Percentiles rank a stretch among this genome's conserved stretches.
Evolutionary conservation across 2,113 vertebrate species (phyloP).

Genomic region (western clawed frog (Xenopus tropicalis)): DNA sequence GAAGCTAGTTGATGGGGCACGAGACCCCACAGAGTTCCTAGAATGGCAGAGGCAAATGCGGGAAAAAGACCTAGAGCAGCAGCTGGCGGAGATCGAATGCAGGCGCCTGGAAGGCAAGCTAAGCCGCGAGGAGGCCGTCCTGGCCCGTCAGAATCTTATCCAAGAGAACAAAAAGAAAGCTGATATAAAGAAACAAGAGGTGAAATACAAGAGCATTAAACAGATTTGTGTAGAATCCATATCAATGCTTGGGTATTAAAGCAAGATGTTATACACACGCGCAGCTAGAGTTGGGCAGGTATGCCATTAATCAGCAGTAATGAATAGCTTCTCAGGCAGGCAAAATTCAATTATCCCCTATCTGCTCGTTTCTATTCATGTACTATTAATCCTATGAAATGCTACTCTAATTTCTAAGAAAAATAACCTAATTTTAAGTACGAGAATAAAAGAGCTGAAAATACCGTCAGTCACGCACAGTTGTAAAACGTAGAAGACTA

Average conservation of each 20-base stretch:
- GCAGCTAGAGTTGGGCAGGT: neutral
- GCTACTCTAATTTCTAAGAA: constrained; percentile 23
- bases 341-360: constrained; percentile 19
- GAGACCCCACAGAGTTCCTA: constrained; percentile 75
- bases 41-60: constrained; percentile 81
- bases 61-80: constrained; percentile 69
- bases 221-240: constrained; percentile 10
- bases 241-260: neutral
- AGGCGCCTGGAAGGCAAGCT: constrained; percentile 73
- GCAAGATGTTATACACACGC: constrained; percentile 11
- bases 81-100: constrained; percentile 63
- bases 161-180: constrained; percentile 75
- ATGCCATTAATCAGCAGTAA: constrained; percentile 17
- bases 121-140: constrained; percentile 70
- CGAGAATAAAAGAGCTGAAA: neutral
- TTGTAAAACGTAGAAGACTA: too few species aligned
- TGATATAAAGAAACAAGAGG: constrained; percentile 77
- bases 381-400: constrained; percentile 15
- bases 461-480: too few species aligned
- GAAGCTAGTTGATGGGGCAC: constrained; percentile 63
- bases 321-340: constrained; percentile 1
- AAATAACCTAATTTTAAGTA: constrained; percentile 12
- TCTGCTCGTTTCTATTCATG: neutral
- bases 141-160: constrained; percentile 66
- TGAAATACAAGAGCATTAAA: constrained; percentile 46